Evolutionary conservation across 2,797 vertebrate species (phyloP), one percentile per base, ranked within the genome.

Genomic region (Neopelma chrysocephalum): DNA sequence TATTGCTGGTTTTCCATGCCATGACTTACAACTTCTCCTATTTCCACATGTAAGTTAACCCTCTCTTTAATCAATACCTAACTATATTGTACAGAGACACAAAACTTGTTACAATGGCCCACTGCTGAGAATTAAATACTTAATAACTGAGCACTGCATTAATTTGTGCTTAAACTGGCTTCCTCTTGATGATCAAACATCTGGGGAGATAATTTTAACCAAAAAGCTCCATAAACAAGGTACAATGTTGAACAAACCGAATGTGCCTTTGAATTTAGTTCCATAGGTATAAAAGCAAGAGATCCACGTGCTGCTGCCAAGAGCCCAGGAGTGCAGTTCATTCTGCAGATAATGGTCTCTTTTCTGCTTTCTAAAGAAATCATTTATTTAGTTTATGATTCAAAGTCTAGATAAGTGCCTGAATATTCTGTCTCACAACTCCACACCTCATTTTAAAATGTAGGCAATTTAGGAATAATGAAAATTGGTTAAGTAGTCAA

Each of bases 191-290:
- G 94, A 97, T 94, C 95, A 97, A 97, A 97, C 95, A 98, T 97
- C 96, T 97, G 96, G 93, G 43, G 95, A 94, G 87, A 95, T 83
- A 94, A 97, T 97, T 98, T 97, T 92, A 95, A 97, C 92, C 89
- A 94, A 96, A 96, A 96, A 89, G 83, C 82, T 96, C 77, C 87
- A 77, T 87, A 96, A 97, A 98, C 87, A 97, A 95, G 50, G 58
- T 36, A 79, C 60, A 93, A 57, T 29, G 77, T n/a, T 71, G 56
- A 98, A 95, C 47, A 97, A 96, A 95, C 36, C 80, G n/a, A 96
- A 21, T 58, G 85, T 34, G 82, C 65, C 94, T 96, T 82, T 80
- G 48, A 96, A 96, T 75, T 84, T 40, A 90, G 40, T 60, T 95
- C 91, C 90, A 75, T 40, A 94, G 62, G 66, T 72, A 92, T 38